Percentiles rank a stretch among this genome's conserved stretches.
phyloP scores from a whole-genome alignment of 2,797 vertebrate species.

The Spea hammondii region DNA sequence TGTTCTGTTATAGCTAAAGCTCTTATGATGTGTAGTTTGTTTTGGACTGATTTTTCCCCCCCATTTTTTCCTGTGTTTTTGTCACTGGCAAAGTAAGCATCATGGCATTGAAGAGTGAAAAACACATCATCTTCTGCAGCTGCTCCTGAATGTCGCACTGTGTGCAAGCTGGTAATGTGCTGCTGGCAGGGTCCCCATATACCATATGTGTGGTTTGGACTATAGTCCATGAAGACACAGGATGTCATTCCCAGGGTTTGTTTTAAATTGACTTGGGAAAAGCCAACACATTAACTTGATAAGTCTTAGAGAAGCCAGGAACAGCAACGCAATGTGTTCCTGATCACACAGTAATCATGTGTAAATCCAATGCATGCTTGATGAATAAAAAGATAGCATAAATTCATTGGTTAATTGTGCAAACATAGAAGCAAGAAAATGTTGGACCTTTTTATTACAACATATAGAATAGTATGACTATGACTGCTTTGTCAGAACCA shows the following conservation, averaged over 20 bases:
- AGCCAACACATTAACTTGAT: slow-evolving; percentile 9
- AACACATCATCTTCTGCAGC: slow-evolving; percentile 42
- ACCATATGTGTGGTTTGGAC: slow-evolving; percentile 47
- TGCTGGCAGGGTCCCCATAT: slow-evolving; percentile 42
- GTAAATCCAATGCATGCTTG: neutral
- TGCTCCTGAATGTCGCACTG: slow-evolving; percentile 48
- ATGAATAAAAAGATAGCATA: neutral
- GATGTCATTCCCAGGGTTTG: slow-evolving; percentile 13
- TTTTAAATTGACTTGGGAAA: slow-evolving; percentile 24
- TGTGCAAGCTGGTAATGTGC: slow-evolving; percentile 24
- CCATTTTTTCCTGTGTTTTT: slow-evolving; percentile 1
- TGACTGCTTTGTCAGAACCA: slow-evolving; percentile 11
- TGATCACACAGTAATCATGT: neutral
- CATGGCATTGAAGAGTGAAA: slow-evolving; percentile 28
- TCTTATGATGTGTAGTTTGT: neutral
- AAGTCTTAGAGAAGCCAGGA: slow-evolving; percentile 5
- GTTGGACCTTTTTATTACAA: slow-evolving; percentile 2
- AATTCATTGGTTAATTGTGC: neutral
- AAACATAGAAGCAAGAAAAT: slow-evolving; percentile 1
- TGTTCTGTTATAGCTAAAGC: neutral
- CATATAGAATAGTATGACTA: slow-evolving; percentile 15
- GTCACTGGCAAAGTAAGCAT: slow-evolving; percentile 23
- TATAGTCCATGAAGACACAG: slow-evolving; percentile 11
- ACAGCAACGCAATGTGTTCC: slow-evolving; percentile 9
- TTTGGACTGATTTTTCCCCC: slow-evolving; percentile 5